Conservation (phyloP, 2,113 vertebrate species). For the Carettochelys insculpta region DNA sequence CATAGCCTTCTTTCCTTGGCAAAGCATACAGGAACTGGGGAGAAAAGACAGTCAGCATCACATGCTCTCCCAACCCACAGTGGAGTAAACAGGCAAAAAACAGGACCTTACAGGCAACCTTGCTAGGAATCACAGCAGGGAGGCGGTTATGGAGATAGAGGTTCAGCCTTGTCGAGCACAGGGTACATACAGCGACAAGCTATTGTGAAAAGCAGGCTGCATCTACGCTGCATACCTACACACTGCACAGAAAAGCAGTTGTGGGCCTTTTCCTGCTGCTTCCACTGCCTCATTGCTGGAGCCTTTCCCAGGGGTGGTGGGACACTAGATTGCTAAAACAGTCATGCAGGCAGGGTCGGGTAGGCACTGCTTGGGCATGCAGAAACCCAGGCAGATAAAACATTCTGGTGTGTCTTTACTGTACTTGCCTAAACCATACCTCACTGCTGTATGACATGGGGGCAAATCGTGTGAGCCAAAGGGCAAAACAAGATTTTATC, state of each 20-base stretch:
- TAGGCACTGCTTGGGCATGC: too few species aligned
- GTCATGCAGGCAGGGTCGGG: too few species aligned
- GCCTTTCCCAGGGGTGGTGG: too few species aligned
- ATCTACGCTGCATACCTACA: too few species aligned
- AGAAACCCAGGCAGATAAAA: too few species aligned
- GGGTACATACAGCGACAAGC: background rate
- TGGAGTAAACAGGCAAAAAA: background rate
- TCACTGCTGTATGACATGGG: background rate
- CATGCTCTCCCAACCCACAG: background rate
- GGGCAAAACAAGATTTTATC: background rate
- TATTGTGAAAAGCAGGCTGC: background rate
- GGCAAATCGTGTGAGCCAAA: background rate
- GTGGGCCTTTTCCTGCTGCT: too few species aligned
- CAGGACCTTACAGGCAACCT: too few species aligned
- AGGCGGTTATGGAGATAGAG: background rate
- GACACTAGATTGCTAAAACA: too few species aligned
- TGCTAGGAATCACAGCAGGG: background rate
- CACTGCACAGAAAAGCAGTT: too few species aligned
- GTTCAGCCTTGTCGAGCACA: background rate
- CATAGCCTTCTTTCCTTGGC: slow-evolving; percentile 92
- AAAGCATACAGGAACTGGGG: slow-evolving; percentile 91
- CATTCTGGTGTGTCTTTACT: too few species aligned
- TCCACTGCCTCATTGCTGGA: too few species aligned
- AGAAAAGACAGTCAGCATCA: background rate
- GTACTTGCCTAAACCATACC: too few species aligned